Base-by-base conservation (phyloP, 2,888 invertebrate species). In the Hyalella azteca region DNA sequence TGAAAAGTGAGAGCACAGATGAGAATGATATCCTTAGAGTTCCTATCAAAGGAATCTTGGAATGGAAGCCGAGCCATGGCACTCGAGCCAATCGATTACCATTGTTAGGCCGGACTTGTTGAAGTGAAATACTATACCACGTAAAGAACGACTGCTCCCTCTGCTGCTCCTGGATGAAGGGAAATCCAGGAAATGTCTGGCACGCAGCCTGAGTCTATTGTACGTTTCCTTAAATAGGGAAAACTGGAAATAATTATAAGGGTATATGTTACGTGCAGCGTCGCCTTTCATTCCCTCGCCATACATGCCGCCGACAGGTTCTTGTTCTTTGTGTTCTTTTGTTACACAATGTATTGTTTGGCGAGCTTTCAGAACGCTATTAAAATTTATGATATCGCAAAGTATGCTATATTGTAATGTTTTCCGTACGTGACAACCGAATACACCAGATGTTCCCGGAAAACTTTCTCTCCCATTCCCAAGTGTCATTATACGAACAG, bases 31-130 rank as follows among this genome's bases (percentile, higher is more conserved):
- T 32, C 36, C 66, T 29, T 36, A n/a, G 66, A 19, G 5, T 13
- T 9, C 36, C 29, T 66, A 66, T 66, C 36, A 36, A 66, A 29
- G 36, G 66, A 66, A 66, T 66, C 66, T 66, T 66, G 66, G 66
- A 66, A 66, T 66, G 32, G 36, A 36, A 66, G 36, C 66, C 54
- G 54, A 66, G 36, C 66, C 54, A 29, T 54, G 26, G 26, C 66
- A 66, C 66, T 66, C 66, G 66, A 66, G 66, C 66, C 66, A 66
- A 66, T 66, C 66, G 66, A 66, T 66, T 66, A 66, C 66, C 36
- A 36, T 66, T 66, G 66, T 66, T 29, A 29, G 66, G 29, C 66
- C 29, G 66, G 54, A 54, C 54, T 29, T 54, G 54, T 54, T 26
- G 54, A 66, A 29, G 11, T 36, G 66, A 66, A 66, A 66, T 66